These are phyloP conservation scores for Chloebia gouldiae DNA, from an alignment of 2,113 vertebrate genomes.

Conservation along the genomic window DNA sequence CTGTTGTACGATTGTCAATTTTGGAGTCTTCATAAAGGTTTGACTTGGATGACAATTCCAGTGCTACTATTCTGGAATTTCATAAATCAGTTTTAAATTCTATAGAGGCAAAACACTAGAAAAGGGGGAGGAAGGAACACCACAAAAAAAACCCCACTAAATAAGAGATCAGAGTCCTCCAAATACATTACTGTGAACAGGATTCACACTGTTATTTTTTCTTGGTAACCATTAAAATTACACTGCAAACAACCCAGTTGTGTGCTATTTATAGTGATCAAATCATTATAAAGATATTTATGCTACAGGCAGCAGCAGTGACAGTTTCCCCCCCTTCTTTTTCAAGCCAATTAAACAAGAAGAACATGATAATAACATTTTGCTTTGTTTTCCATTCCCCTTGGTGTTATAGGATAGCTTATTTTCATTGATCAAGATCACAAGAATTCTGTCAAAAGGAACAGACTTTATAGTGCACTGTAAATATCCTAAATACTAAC, in stretches of 20 bases:
- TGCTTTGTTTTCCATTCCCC: neutral
- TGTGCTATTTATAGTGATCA: slow-evolving; percentile 30
- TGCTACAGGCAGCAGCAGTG: neutral
- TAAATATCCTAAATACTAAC: neutral
- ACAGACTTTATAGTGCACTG: neutral
- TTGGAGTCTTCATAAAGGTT: neutral
- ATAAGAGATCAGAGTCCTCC: neutral
- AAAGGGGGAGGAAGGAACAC: accelerated
- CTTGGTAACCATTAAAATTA: slow-evolving; percentile 11
- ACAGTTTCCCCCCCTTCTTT: neutral
- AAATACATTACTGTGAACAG: neutral
- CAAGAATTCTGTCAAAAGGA: neutral
- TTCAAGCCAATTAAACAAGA: slow-evolving; percentile 17
- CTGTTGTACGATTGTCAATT: neutral
- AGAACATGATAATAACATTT: neutral
- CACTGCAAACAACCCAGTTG: slow-evolving; percentile 17
- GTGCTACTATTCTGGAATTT: neutral
- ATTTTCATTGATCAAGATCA: neutral
- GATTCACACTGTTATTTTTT: slow-evolving; percentile 3
- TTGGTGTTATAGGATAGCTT: neutral
- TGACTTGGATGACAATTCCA: neutral
- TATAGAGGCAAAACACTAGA: neutral
- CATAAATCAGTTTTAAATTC: neutral
- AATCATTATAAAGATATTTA: slow-evolving; percentile 10
- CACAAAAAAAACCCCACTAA: neutral